Percentiles rank a stretch among this genome's conserved stretches.
phyloP scores from a whole-genome alignment of 2,888 invertebrate genomes.

The Watsonalla cultraria region DNA sequence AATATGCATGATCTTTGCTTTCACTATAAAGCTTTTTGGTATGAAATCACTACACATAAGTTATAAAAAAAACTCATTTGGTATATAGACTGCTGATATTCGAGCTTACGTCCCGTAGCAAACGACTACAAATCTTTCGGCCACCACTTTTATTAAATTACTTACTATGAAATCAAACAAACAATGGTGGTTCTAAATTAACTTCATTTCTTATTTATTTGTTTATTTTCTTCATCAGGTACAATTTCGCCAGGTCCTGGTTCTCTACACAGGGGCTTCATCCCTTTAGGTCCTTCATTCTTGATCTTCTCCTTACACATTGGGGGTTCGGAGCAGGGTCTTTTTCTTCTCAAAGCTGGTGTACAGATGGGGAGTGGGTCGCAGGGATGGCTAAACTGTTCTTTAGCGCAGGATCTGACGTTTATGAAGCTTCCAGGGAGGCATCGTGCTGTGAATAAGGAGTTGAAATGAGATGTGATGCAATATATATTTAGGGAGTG shows the following conservation, averaged over 20 bases:
- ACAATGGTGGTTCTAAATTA: background rate
- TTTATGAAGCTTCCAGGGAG: constrained; percentile 16
- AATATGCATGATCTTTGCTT: too few species aligned
- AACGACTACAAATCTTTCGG: too few species aligned
- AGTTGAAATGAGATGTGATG: too few species aligned
- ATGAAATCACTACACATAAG: too few species aligned
- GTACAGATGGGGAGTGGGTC: constrained; percentile 22
- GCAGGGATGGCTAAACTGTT: constrained; percentile 21
- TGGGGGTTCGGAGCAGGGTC: constrained; percentile 13
- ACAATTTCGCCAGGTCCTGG: background rate
- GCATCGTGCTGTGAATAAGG: constrained; percentile 24
- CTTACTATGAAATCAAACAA: background rate
- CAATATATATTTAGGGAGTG: too few species aligned
- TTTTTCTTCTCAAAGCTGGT: constrained; percentile 9
- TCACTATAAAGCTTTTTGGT: too few species aligned
- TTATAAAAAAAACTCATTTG: too few species aligned
- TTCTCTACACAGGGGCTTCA: background rate
- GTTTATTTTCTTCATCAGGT: background rate
- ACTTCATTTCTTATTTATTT: background rate
- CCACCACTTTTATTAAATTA: background rate
- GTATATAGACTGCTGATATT: too few species aligned
- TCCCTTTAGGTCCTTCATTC: constrained; percentile 15
- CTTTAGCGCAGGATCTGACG: constrained; percentile 14
- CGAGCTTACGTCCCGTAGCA: too few species aligned
- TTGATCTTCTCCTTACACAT: constrained; percentile 26